Evolutionary conservation across 2,888 invertebrate genomes (phyloP), one percentile per base, ranked within the genome.

Genomic region (Athripsodes cinereus): DNA sequence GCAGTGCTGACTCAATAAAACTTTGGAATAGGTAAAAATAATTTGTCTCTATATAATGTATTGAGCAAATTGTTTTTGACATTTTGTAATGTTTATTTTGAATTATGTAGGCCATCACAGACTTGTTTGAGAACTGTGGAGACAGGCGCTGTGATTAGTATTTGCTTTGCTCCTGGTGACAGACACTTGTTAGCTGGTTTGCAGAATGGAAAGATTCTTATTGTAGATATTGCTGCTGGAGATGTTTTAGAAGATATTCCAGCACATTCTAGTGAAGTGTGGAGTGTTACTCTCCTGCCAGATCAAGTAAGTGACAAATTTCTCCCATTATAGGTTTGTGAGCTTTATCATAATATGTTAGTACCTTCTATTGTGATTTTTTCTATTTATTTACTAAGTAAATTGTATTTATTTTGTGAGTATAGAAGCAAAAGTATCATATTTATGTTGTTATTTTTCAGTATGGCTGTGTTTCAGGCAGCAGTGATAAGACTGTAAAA

Each of bases 401-500:
- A n/a, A n/a, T n/a, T n/a, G n/a, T n/a, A n/a, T n/a, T n/a, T n/a
- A n/a, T n/a, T n/a, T n/a, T n/a, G n/a, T n/a, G n/a, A n/a, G n/a
- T n/a, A n/a, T n/a, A n/a, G n/a, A n/a, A n/a, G n/a, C n/a, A n/a
- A n/a, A n/a, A n/a, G n/a, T n/a, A n/a, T n/a, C n/a, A n/a, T n/a
- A n/a, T n/a, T n/a, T n/a, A n/a, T n/a, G n/a, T n/a, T n/a, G n/a
- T n/a, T n/a, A n/a, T n/a, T n/a, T 64, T 66, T 66, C 73, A 87
- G 87, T 77, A 86, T 66, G 91, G 92, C 1, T 86, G 92, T 67
- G 86, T 85, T 8, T 88, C 92, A 2, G 96, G 94, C 1, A 89
- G 96, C 56, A 88, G 88, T 1, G 97, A 98, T 71, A 86, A 89
- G 63, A 89, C 89, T 0, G 89, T 96, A 0, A 96, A 95, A 72